Evolutionary conservation across 2,888 invertebrate genomes (phyloP).

Genomic region (Tanypteryx hageni): DNA sequence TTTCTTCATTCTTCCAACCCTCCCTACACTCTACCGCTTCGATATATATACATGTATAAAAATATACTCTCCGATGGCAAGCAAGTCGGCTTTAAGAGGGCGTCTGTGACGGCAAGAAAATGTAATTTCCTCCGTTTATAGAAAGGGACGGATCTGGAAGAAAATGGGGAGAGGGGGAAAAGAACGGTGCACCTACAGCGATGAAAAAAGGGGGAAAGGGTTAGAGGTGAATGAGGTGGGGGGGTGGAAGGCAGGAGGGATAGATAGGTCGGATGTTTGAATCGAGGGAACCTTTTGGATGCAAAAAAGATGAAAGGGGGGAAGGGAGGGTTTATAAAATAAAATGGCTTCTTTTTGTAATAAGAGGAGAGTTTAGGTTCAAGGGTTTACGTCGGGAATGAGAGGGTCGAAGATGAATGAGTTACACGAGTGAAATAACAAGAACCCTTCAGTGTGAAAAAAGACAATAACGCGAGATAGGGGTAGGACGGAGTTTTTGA

Average conservation of each 20-base stretch:
- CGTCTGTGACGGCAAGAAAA: constrained; percentile 20
- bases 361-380: not conserved
- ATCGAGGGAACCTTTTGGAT: not conserved
- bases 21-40: not conserved
- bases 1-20: too few relatives aligned
- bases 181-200: not conserved
- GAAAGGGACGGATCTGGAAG: not conserved
- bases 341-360: not conserved
- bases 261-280: constrained; percentile 2
- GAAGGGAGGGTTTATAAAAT: constrained; percentile 3
- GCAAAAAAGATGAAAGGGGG: not conserved
- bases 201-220: not conserved
- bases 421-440: not conserved
- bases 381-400: not conserved
- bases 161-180: not conserved
- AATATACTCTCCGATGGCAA: not conserved
- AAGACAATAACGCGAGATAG: not conserved
- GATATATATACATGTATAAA: not conserved
- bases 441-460: too few relatives aligned
- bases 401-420: not conserved
- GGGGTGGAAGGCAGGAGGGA: not conserved
- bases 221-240: not conserved
- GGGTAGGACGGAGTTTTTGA: not conserved
- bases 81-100: not conserved
- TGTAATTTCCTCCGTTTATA: not conserved